Conservation (phyloP, 2,797 vertebrate genomes). For the Cottoperca gobio region DNA sequence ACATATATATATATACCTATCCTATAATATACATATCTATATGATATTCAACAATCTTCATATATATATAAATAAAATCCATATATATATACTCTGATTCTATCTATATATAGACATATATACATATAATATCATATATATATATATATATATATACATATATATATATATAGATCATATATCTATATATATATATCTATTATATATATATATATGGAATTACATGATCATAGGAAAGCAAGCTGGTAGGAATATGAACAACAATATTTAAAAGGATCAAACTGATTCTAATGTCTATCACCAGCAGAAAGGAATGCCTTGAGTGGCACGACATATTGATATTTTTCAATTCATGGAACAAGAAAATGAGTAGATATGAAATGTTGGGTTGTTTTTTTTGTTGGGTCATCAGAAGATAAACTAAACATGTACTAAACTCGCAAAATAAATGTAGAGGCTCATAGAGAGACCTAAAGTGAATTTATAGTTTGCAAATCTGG, state of each 20-base stretch:
- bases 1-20: too few relatives aligned
- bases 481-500: slow-evolving; percentile 19
- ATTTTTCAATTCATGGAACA: neutral
- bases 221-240: slow-evolving; percentile 9
- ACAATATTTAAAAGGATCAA: neutral
- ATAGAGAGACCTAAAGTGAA: slow-evolving; percentile 2
- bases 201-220: too few relatives aligned
- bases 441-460: neutral
- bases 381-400: slow-evolving; percentile 6
- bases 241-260: slow-evolving; percentile 14
- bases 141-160: too few relatives aligned
- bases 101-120: too few relatives aligned
- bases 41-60: too few relatives aligned
- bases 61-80: too few relatives aligned
- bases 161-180: too few relatives aligned
- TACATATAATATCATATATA: too few relatives aligned
- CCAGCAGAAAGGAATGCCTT: neutral
- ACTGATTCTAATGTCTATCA: neutral
- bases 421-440: neutral
- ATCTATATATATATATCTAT: too few relatives aligned
- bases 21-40: too few relatives aligned
- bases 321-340: neutral
- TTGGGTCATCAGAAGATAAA: slow-evolving; percentile 13
- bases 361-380: neutral
- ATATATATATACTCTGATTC: too few relatives aligned